Conservation (phyloP, 1,140 invertebrate genomes). For the Oscheius sp. region DNA sequence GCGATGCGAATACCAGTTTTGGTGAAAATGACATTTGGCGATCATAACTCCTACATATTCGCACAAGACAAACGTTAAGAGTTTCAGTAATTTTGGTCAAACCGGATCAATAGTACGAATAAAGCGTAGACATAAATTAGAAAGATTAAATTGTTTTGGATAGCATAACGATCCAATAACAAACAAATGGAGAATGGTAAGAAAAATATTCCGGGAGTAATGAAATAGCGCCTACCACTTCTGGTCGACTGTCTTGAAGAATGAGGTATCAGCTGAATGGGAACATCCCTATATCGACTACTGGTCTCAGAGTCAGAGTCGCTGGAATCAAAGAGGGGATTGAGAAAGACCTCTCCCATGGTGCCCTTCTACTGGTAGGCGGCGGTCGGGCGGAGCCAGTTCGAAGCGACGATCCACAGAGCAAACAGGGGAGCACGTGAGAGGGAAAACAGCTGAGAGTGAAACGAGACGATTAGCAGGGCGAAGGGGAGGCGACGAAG, state of each 20-base stretch:
- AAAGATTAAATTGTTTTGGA: not conserved
- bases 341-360: conserved; percentile 30
- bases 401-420: not conserved
- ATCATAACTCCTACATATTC: too few relatives aligned
- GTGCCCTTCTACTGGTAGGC: not conserved
- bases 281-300: conserved; percentile 12
- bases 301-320: conserved; percentile 25
- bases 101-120: too few relatives aligned
- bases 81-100: too few relatives aligned
- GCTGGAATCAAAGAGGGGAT: conserved; percentile 15
- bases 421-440: not conserved
- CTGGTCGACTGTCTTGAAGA: conserved; percentile 2
- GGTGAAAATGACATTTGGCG: too few relatives aligned
- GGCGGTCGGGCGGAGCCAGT: not conserved
- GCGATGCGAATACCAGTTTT: not conserved
- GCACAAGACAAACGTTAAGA: too few relatives aligned
- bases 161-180: not conserved
- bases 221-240: conserved; percentile 4
- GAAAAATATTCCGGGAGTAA: not conserved
- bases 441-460: not conserved
- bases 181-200: not conserved
- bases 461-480: not conserved
- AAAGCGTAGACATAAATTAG: too few relatives aligned
- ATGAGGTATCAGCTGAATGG: not conserved
- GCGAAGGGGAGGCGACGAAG: not conserved